phyloP scores from a whole-genome alignment of 2,888 invertebrate species.

The Pyrochroa serraticornis region DNA sequence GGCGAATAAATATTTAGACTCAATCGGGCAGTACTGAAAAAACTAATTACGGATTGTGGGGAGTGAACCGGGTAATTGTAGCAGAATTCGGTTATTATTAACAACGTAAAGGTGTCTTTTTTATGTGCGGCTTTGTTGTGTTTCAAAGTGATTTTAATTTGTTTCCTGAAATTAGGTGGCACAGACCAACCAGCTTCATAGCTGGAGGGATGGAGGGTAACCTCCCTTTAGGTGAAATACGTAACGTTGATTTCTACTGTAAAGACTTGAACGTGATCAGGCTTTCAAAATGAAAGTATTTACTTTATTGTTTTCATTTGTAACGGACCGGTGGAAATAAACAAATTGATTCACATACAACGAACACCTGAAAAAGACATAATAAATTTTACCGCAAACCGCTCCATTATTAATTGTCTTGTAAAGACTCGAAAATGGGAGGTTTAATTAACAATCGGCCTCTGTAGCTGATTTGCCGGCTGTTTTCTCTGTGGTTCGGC shows the following conservation, averaged over 20 bases:
- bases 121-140: constrained; percentile 4
- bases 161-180: constrained; percentile 12
- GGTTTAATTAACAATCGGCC: constrained; percentile 17
- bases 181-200: not conserved
- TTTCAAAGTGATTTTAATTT: constrained; percentile 21
- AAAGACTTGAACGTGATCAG: constrained; percentile 32
- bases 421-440: constrained; percentile 13
- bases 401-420: constrained; percentile 15
- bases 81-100: constrained; percentile 5
- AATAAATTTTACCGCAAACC: constrained; percentile 7
- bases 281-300: constrained; percentile 19
- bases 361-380: constrained; percentile 17
- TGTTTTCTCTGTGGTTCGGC: not conserved
- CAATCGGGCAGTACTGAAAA: not conserved
- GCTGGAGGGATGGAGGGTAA: constrained; percentile 17
- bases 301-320: constrained; percentile 17
- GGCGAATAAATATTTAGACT: not conserved
- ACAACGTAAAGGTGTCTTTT: constrained; percentile 8
- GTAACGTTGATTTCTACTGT: constrained; percentile 36
- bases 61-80: not conserved
- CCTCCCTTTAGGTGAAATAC: constrained; percentile 29
- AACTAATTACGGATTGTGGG: not conserved
- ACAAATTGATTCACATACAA: constrained; percentile 20
- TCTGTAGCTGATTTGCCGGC: constrained; percentile 3
- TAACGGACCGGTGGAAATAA: constrained; percentile 12